Evolutionary conservation across 2,113 vertebrate genomes (phyloP), one percentile per base, ranked within the genome.

Genomic region (Sinocyclocheilus rhinocerous): DNA sequence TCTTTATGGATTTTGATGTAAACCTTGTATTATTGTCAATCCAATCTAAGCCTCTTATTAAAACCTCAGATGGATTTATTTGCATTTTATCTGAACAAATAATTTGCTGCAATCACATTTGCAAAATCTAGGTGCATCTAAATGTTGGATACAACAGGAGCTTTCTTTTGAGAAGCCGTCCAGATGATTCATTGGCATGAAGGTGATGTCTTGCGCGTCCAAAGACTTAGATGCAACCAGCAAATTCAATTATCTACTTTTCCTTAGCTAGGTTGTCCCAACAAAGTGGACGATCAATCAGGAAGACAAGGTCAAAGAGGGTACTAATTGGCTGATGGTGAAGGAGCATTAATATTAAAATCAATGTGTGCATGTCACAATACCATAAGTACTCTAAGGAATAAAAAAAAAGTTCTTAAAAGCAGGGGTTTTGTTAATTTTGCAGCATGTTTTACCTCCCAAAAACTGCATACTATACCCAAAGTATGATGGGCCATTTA

Each of bases 201-300:
- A 52, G 42, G 42, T 76, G 75, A 52, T 76, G 13, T 16, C 24
- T 50, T 52, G 45, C 29, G 6, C 4, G 50, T 16, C 22, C 73
- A 26, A 26, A 50, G 20, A 76, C 73, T 50, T 24, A 15, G 22
- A 76, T 76, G n/a, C 20, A 48, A 50, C 75, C 13, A 76, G 75
- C 7, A 29, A 76, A 50, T 76, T 55, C 6, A 76, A 29, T 55
- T 76, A 26, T 76, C 36, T 76, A 76, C 42, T n/a, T 76, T 45
- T 4, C 70, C 70, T 45, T 73, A 73, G 45, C 70, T 42, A 73
- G 75, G n/a, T 73, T 75, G 22, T 48, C 42, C 72, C 39, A 76
- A 52, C 48, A 76, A 76, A 55, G 75, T 52, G 24, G 75, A 29
- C n/a, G 8, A 76, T 76, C 75, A 76, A 76, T 76, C 75, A 52